A percentile compares a stretch with the other conserved stretches of the same genome.
These are phyloP conservation scores for Bombus huntii DNA, from an alignment of 1,140 invertebrate species.

Conservation along the genomic window DNA sequence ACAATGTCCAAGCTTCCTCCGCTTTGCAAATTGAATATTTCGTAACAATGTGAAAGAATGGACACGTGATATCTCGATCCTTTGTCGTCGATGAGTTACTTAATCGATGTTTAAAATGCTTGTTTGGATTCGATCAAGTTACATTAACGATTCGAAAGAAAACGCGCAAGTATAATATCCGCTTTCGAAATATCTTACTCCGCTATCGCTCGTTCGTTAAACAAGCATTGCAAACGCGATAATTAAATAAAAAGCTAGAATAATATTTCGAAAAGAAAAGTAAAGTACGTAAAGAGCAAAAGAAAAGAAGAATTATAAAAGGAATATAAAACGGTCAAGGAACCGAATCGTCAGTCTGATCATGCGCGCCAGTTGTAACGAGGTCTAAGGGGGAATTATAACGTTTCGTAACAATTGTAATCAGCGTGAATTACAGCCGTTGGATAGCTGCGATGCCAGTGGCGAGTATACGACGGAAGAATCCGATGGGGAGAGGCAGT, in stretches of 20 bases:
- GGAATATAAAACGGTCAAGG: background rate
- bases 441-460: slow-evolving; percentile 92
- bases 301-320: background rate
- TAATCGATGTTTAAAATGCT: background rate
- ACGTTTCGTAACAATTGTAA: slow-evolving; percentile 51
- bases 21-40: background rate
- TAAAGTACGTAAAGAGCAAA: background rate
- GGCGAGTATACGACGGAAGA: slow-evolving; percentile 93
- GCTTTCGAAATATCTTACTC: background rate
- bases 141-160: background rate
- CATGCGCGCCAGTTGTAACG: slow-evolving; percentile 33
- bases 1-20: background rate
- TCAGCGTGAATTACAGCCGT: slow-evolving; percentile 69
- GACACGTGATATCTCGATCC: background rate
- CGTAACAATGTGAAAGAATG: background rate
- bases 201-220: background rate
- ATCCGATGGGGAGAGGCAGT: slow-evolving; percentile 87
- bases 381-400: slow-evolving; percentile 27
- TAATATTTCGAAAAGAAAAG: background rate
- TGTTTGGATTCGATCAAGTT: background rate
- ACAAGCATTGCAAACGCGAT: background rate
- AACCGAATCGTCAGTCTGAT: background rate
- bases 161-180: background rate
- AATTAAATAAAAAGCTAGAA: background rate
- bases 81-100: background rate